Evolutionary conservation across 2,797 vertebrate species (phyloP), one percentile per base, ranked within the genome.

Genomic region (Enteromius thamalakanensis): DNA sequence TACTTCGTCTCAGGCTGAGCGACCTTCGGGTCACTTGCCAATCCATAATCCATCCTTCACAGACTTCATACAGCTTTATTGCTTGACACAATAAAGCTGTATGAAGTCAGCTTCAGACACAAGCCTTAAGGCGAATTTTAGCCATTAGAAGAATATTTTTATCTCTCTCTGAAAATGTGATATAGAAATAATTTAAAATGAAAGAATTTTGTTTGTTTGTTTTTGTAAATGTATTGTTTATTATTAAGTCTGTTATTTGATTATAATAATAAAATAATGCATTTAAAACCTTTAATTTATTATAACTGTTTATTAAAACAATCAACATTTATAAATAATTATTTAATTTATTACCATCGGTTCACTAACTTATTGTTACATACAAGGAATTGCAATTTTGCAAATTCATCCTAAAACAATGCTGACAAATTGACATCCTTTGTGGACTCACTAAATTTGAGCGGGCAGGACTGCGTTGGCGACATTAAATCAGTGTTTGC

Each of bases 401-500:
- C 47, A 32, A 76, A 69, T 62, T 65, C 42, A 60, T 37, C 21
- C 21, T 49, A 23, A 55, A 84, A 26, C 77, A 17, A 67, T 79
- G 49, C 3, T 51, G 37, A 65, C 47, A 60, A 58, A 80, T 45
- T 76, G 53, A 29, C 40, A 21, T 42, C n/a, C 40, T 71, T 17
- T 15, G 34, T 26, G 37, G n/a, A 64, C 15, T 23, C 8, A 60
- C 49, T 79, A 79, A 74, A 79, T 83, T 49, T 72, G 37, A 84
- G 55, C 17, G 15, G 78, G 76, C 76, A 82, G 70, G 51, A 76
- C 29, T 58, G 47, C 40, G 21, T 70, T 55, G 82, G 80, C 1
- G 21, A 71, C 62, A 71, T 86, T 81, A 80, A 81, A 83, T 84
- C 85, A 81, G 60, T 47, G 68, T 80, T 64, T 65, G 78, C 55